Evolutionary conservation across 2,888 invertebrate genomes (phyloP).

Genomic region (Eupeodes luniger): DNA sequence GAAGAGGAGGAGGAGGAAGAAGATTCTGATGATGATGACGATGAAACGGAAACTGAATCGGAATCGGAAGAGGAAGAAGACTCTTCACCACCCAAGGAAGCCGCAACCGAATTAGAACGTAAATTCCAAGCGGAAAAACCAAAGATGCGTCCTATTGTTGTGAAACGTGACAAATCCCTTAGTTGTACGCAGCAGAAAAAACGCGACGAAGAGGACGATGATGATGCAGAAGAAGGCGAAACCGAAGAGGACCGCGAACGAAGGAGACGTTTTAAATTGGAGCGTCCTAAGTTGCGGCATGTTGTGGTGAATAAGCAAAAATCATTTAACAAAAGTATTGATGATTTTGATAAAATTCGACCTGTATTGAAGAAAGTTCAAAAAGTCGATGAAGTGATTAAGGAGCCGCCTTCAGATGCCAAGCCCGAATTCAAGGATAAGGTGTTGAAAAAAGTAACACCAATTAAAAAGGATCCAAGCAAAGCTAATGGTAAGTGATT

Average conservation of each 20-base stretch:
- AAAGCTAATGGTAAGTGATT: constrained; percentile 82
- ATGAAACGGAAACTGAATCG: constrained; percentile 76
- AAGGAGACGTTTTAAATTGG: constrained; percentile 82
- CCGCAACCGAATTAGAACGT: constrained; percentile 82
- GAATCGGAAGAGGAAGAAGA: constrained; percentile 77
- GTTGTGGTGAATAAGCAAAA: constrained; percentile 83
- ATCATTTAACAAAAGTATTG: constrained; percentile 82
- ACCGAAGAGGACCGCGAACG: constrained; percentile 82
- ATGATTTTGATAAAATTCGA: constrained; percentile 82
- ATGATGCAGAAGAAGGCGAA: constrained; percentile 81
- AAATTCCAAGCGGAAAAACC: constrained; percentile 83
- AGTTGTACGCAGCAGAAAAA: constrained; percentile 81
- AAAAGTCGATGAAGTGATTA: constrained; percentile 82
- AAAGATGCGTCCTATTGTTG: constrained; percentile 82
- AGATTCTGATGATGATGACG: constrained; percentile 75
- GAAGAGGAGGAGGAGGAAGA: constrained; percentile 78
- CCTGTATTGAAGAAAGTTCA: constrained; percentile 83
- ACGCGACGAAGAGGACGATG: constrained; percentile 80
- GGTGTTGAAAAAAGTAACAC: constrained; percentile 82
- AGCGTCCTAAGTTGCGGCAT: constrained; percentile 82
- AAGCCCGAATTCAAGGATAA: constrained; percentile 83
- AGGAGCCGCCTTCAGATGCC: constrained; percentile 81
- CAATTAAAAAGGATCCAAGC: constrained; percentile 82
- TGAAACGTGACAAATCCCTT: constrained; percentile 82
- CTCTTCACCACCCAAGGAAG: constrained; percentile 79